These are phyloP conservation scores for Catostylus mosaicus DNA, from an alignment of 30 jellyfish, hydroid and myxozoan genomes.

Conservation along the genomic window DNA sequence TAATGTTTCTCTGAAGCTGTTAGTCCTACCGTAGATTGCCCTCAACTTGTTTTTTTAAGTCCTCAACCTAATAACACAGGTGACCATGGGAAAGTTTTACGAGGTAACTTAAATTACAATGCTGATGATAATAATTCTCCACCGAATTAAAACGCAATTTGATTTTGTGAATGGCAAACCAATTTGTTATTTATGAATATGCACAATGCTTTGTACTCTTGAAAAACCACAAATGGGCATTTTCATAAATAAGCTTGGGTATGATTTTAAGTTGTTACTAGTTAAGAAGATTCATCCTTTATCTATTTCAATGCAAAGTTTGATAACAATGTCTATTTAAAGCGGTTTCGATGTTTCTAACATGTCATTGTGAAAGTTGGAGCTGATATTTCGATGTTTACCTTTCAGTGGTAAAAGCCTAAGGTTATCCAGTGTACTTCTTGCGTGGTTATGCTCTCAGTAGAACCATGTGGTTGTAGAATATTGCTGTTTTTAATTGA, in stretches of 20 bases:
- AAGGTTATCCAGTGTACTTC: too few relatives aligned
- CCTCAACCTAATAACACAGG: constrained; percentile 11
- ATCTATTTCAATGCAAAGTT: background rate
- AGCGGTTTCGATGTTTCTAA: background rate
- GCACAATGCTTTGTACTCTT: background rate
- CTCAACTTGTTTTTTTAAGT: background rate
- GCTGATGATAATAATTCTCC: background rate
- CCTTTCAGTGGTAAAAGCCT: too few relatives aligned
- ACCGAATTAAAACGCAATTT: background rate
- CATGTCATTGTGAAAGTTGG: background rate
- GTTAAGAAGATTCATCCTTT: background rate
- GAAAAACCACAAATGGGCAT: background rate
- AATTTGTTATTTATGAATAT: background rate
- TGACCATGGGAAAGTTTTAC: constrained; percentile 24
- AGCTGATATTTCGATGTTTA: too few relatives aligned
- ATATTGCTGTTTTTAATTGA: too few relatives aligned
- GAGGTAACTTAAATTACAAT: background rate
- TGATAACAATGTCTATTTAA: background rate
- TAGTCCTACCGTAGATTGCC: background rate
- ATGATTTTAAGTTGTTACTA: background rate
- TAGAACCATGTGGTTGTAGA: too few relatives aligned
- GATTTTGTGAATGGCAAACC: background rate
- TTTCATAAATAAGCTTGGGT: background rate
- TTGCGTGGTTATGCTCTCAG: too few relatives aligned
- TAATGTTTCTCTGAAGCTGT: background rate